Percentiles rank a stretch among this genome's conserved stretches.
Evolutionary conservation across 2,113 vertebrate genomes (phyloP).

Genomic region (Cygnus buccinator): DNA sequence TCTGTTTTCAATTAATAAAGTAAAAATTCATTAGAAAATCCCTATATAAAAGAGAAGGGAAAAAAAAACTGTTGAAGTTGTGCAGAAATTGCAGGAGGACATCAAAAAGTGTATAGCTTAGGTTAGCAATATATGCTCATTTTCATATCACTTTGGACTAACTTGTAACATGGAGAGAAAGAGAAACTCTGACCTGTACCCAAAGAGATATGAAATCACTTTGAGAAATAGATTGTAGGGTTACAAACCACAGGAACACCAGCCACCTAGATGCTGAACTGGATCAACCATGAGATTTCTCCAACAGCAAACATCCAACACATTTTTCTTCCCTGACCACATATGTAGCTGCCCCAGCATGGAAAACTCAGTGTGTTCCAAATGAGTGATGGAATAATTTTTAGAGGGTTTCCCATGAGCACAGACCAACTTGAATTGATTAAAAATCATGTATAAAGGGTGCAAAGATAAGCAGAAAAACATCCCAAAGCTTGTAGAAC

Average conservation of each 20-base stretch:
- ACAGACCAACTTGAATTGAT: neutral
- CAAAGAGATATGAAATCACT: neutral
- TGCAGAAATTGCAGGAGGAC: neutral
- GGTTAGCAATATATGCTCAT: fast-evolving
- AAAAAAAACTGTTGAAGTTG: neutral
- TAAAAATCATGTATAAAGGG: neutral
- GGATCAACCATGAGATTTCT: neutral
- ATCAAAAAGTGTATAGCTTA: neutral
- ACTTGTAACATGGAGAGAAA: neutral
- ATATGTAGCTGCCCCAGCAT: neutral
- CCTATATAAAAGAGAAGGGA: neutral
- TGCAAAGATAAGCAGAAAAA: neutral
- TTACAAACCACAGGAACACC: neutral
- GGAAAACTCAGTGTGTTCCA: neutral
- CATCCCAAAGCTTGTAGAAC: neutral
- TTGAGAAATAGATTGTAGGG: neutral
- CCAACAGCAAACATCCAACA: neutral
- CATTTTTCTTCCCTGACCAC: neutral
- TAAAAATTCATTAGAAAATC: neutral
- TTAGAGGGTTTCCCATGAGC: neutral
- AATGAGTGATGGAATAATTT: neutral
- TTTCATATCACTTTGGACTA: neutral
- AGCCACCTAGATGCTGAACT: neutral
- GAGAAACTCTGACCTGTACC: neutral
- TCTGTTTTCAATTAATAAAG: neutral